Evolutionary conservation across 2,113 vertebrate species (phyloP).

Genomic region (Rostratula benghalensis): DNA sequence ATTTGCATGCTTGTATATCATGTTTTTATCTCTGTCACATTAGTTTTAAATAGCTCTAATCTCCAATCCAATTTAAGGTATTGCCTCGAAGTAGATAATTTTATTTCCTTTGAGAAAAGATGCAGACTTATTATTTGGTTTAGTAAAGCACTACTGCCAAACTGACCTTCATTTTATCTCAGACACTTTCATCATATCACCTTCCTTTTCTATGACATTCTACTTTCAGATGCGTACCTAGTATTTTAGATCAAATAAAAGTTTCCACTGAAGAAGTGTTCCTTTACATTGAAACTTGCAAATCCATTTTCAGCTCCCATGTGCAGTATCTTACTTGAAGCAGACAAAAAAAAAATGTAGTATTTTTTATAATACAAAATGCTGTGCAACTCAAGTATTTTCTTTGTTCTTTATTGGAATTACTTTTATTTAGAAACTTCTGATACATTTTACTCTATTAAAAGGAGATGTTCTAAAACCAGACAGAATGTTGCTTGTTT

Average conservation of each 20-base stretch:
- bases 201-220: slow-evolving; percentile 8
- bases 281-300: slow-evolving; percentile 37
- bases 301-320: slow-evolving; percentile 29
- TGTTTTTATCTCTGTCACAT: background rate
- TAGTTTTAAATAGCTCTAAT: slow-evolving; percentile 55
- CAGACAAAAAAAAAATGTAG: background rate
- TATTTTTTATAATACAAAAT: background rate
- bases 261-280: slow-evolving; percentile 11
- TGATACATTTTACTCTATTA: background rate
- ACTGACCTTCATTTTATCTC: slow-evolving; percentile 70
- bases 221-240: slow-evolving; percentile 25
- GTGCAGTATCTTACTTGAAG: background rate
- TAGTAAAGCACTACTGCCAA: slow-evolving; percentile 33
- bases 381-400: background rate
- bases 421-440: background rate
- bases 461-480: background rate
- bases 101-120: slow-evolving; percentile 54
- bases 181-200: slow-evolving; percentile 32
- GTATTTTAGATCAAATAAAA: slow-evolving; percentile 18
- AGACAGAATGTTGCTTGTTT: background rate
- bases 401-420: background rate
- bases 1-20: background rate
- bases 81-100: slow-evolving; percentile 26
- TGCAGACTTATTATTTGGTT: background rate
- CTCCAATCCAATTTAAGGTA: slow-evolving; percentile 53